Conservation (phyloP, 2,888 invertebrate genomes). For the Pharmacophagus antenor region DNA sequence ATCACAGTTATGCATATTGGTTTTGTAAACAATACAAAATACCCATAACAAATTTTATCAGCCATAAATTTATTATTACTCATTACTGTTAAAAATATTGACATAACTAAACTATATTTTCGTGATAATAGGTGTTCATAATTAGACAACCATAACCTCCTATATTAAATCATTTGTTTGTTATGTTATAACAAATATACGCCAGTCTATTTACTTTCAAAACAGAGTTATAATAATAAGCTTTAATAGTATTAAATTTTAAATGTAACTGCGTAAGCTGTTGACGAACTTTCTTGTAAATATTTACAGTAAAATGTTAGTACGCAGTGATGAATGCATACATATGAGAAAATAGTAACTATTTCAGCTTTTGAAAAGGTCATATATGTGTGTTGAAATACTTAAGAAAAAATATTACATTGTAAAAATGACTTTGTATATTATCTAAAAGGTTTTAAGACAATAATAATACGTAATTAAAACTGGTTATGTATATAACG, state of each 20-base stretch:
- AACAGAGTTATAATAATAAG: neutral
- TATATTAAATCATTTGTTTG: neutral
- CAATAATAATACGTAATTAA: slow-evolving; percentile 1
- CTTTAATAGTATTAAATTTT: neutral
- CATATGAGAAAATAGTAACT: neutral
- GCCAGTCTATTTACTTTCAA: too few species aligned
- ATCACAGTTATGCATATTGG: too few species aligned
- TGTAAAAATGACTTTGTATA: too few species aligned
- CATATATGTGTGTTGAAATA: too few species aligned
- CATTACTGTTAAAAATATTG: neutral
- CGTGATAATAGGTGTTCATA: neutral
- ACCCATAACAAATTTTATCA: too few species aligned
- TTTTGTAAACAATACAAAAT: too few species aligned
- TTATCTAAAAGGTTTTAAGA: too few species aligned
- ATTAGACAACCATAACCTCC: neutral
- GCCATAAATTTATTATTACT: neutral
- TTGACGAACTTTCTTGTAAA: slow-evolving; percentile 8
- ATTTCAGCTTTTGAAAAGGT: neutral
- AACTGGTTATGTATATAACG: slow-evolving; percentile 21
- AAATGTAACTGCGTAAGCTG: too few species aligned
- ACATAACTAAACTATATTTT: neutral
- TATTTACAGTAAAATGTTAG: slow-evolving; percentile 4
- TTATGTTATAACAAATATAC: neutral
- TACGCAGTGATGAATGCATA: neutral
- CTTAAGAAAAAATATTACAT: too few species aligned